Base-by-base conservation (phyloP, 1,140 invertebrate species). In the Dryas iulia region DNA sequence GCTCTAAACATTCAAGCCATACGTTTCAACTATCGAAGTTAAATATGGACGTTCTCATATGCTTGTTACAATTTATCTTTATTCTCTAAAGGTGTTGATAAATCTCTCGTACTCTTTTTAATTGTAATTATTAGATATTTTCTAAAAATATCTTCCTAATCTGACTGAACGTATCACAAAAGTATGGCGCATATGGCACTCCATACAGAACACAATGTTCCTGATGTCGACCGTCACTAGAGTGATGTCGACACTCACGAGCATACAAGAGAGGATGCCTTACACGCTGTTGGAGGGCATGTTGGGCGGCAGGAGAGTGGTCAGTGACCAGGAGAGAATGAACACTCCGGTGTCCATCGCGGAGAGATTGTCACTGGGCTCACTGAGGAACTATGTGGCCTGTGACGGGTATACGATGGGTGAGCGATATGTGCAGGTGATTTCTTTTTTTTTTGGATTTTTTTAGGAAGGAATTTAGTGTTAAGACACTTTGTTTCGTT, bases 161-260 rank as follows among this genome's bases (percentile, higher is more conserved):
- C n/a, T n/a, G n/a, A n/a, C n/a, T n/a, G n/a, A n/a, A n/a, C n/a
- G n/a, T n/a, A n/a, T 95, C 77, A 90, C 92, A 26, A 92, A 94
- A 67, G 73, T 96, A 3, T 93, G 94, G 73, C 81, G 93, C 35
- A 91, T 93, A 5, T 96, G 95, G 95, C 87, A 93, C 7, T 83
- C 89, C 12, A 89, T 95, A 72, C 94, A 95, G 77, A 93, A 95
- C 69, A 92, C 94, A 59, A 93, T 94, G 69, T 93, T 93, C 18
- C 82, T 94, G n/a, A 78, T 95, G 35, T 94, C 93, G n/a, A 92
- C 92, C 11, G 86, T 94, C 1, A 94, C 94, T 72, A 88, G 90
- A 2, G 90, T 95, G 3, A 90, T 94, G 57, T 89, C 84, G 28
- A 86, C 92, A 53, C 61, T 95, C 25, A 84, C 93, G 28, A 75